Evolutionary conservation across 1,140 invertebrate species (phyloP).

Genomic region (roundworm (Caenorhabditis elegans)): WBcel235 BX284602.5:13760001-13760500

Average conservation of each 20-base stretch:
- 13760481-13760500: background rate
- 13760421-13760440: background rate
- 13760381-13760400: no score
- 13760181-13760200: background rate
- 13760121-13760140: background rate
- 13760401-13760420: no score
- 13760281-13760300: background rate
- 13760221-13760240: background rate
- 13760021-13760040: no score
- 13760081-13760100: no score
- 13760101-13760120: background rate
- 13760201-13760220: slow-evolving; percentile 5
- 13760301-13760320: slow-evolving; percentile 13
- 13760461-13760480: background rate
- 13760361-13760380: background rate
- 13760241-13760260: slow-evolving; percentile 10
- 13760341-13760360: background rate
- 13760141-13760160: background rate
- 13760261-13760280: background rate
- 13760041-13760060: no score
- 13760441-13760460: background rate
- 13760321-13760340: background rate
- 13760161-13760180: background rate
- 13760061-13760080: no score
- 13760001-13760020: no score